These are phyloP conservation scores for Temnothorax rugatulus DNA, from an alignment of 2,888 invertebrate species.

Conservation along the genomic window DNA sequence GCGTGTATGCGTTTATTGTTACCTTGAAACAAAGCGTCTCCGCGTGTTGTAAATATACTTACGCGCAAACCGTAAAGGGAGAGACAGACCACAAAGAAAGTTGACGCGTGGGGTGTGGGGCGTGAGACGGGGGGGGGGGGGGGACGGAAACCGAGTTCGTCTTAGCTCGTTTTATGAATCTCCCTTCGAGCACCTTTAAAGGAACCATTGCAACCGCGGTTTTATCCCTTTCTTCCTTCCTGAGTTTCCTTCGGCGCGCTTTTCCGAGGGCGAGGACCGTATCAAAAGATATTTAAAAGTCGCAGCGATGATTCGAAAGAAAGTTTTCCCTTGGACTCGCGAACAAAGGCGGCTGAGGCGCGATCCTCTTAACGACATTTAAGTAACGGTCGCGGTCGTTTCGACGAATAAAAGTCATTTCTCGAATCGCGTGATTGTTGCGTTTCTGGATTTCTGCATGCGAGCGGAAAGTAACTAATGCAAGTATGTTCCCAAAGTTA, in stretches of 20 bases:
- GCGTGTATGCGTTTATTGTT: conserved; percentile 33
- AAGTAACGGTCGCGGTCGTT: conserved; percentile 66
- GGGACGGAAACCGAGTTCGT: conserved; percentile 7
- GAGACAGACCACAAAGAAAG: conserved; percentile 40
- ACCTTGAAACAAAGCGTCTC: conserved; percentile 30
- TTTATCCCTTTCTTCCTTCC: conserved; percentile 54
- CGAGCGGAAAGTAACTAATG: not conserved
- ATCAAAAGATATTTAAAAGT: conserved; percentile 76
- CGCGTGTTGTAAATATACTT: conserved; percentile 49
- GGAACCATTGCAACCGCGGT: conserved; percentile 57
- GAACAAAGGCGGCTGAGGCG: conserved; percentile 63
- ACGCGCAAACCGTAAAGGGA: not conserved
- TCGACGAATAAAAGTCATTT: conserved; percentile 36
- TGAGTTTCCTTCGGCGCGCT: conserved; percentile 6
- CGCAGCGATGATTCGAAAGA: conserved; percentile 62
- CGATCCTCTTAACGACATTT: conserved; percentile 71
- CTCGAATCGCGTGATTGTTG: not conserved
- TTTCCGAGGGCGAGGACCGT: conserved; percentile 47
- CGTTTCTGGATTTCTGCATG: not conserved
- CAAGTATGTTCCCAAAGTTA: conserved; percentile 46
- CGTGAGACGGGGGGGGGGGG: not conserved
- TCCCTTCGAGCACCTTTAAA: conserved; percentile 60
- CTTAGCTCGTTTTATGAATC: conserved; percentile 52
- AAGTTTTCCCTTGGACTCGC: conserved; percentile 62
- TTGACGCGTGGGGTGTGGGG: no score